These are phyloP conservation scores for Selene dorsalis DNA, from an alignment of 2,797 vertebrate species.

Conservation along the genomic window DNA sequence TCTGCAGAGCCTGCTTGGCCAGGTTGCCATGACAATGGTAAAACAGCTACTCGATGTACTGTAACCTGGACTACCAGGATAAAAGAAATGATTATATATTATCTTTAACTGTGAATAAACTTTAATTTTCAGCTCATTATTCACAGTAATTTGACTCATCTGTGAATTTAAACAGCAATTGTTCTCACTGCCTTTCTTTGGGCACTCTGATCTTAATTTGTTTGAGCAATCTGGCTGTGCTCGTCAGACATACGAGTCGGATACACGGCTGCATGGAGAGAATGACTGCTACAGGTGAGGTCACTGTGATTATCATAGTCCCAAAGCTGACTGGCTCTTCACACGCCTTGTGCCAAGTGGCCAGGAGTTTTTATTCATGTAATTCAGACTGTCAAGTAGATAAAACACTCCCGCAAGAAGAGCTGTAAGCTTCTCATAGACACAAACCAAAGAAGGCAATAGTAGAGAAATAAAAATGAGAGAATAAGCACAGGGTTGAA, in stretches of 20 bases:
- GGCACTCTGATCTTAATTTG: conserved; percentile 25
- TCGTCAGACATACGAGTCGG: conserved; percentile 8
- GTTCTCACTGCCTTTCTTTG: conserved; percentile 9
- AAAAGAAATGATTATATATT: background rate
- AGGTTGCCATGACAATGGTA: conserved; percentile 53
- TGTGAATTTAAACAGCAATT: conserved; percentile 9
- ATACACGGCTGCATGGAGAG: conserved; percentile 1
- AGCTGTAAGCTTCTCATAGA: conserved; percentile 10
- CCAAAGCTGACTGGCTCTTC: conserved; percentile 8
- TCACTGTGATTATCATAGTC: conserved; percentile 32
- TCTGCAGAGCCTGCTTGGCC: conserved; percentile 64
- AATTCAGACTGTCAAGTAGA: conserved; percentile 3
- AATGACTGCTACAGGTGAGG: conserved; percentile 11
- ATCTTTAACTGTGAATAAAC: background rate
- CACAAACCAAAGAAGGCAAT: conserved; percentile 7
- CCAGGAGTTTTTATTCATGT: conserved; percentile 19
- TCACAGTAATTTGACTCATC: background rate
- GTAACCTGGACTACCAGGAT: background rate
- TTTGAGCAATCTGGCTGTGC: conserved; percentile 22
- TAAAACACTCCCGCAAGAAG: conserved; percentile 6
- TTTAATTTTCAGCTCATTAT: background rate
- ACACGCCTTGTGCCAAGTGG: conserved; percentile 20
- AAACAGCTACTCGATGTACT: conserved; percentile 5
- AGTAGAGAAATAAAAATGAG: conserved; percentile 1
- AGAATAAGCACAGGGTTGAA: background rate